Evolutionary conservation across 2,113 vertebrate genomes (phyloP).

Genomic region (Colossoma macropomum): DNA sequence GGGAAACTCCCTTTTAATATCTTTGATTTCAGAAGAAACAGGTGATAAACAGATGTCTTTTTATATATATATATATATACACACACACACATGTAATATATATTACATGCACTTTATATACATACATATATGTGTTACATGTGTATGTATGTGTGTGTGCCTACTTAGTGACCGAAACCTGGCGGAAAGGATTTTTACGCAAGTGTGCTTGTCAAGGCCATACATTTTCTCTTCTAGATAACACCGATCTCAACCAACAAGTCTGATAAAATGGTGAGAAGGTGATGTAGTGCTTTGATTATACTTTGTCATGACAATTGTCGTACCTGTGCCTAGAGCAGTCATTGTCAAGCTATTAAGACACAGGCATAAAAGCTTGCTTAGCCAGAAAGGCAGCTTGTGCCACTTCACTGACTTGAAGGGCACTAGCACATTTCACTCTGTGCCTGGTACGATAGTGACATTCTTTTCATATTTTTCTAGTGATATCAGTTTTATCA

Average conservation of each 20-base stretch:
- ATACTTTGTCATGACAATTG: too few relatives aligned
- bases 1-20: too few relatives aligned
- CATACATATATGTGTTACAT: too few relatives aligned
- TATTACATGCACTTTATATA: too few relatives aligned
- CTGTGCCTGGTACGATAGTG: background rate
- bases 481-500: background rate
- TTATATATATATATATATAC: too few relatives aligned
- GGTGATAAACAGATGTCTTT: too few relatives aligned
- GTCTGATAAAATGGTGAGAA: background rate
- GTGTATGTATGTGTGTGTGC: too few relatives aligned
- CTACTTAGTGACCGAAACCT: background rate
- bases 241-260: background rate
- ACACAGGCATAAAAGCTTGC: background rate
- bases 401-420: background rate
- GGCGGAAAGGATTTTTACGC: background rate
- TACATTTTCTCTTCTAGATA: background rate
- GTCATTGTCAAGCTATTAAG: too few relatives aligned
- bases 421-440: background rate
- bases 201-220: too few relatives aligned
- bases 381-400: background rate
- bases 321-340: background rate
- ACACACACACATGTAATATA: too few relatives aligned
- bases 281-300: too few relatives aligned
- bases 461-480: background rate
- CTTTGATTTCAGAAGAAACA: too few relatives aligned